A percentile compares a stretch with the other conserved stretches of the same genome.
These are phyloP conservation scores for Chlorodrepanis virens DNA, from an alignment of 2,113 vertebrate species.

Conservation along the genomic window DNA sequence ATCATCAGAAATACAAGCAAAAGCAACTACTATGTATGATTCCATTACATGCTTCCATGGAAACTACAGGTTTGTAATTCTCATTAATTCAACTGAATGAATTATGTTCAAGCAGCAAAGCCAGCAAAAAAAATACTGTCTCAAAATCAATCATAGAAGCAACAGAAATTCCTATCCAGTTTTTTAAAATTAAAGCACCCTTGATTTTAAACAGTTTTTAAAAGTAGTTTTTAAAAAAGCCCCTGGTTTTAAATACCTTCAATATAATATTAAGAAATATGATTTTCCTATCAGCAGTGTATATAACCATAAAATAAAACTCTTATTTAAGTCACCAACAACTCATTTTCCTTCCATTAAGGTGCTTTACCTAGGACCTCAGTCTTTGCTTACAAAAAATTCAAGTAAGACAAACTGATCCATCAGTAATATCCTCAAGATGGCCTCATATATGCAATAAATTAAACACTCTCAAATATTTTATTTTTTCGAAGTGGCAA, in stretches of 20 bases:
- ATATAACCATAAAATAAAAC: background rate
- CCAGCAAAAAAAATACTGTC: background rate
- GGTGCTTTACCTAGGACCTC: background rate
- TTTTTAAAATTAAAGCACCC: background rate
- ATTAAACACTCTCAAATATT: conserved; percentile 40
- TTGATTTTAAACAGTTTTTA: background rate
- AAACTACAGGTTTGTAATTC: background rate
- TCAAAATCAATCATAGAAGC: background rate
- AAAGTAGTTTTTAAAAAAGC: background rate
- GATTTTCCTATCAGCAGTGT: background rate
- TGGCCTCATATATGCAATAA: conserved; percentile 19
- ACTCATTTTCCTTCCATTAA: background rate
- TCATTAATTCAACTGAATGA: background rate
- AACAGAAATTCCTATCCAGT: background rate
- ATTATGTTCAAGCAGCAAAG: background rate
- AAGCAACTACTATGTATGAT: conserved; percentile 8
- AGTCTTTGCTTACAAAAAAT: background rate
- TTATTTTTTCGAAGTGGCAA: conserved; percentile 45
- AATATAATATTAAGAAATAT: background rate
- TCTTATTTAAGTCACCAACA: background rate
- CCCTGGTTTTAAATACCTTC: background rate
- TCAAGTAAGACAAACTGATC: conserved; percentile 5
- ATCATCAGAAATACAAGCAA: conserved; percentile 9
- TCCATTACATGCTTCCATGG: background rate
- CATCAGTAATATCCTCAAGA: conserved; percentile 47